Conservation (phyloP, 2,888 invertebrate species). For the Cosmia trapezina region DNA sequence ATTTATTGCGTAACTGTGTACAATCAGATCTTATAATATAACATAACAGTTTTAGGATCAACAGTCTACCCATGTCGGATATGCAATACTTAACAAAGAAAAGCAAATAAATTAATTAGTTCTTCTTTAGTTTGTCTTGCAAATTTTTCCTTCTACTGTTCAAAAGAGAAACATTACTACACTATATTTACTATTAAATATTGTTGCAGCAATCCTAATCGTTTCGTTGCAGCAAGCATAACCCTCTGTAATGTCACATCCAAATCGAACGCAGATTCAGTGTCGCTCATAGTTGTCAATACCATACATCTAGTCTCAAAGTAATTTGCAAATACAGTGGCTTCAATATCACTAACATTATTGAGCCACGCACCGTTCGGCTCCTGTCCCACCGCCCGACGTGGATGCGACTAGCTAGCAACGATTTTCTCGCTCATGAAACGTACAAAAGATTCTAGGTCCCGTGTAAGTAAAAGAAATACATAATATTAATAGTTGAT, state of each 20-base stretch:
- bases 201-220: neutral
- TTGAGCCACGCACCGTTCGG: neutral
- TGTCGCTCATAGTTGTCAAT: slow-evolving; percentile 18
- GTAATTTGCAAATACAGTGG: slow-evolving; percentile 32
- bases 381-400: neutral
- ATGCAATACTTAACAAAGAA: no score
- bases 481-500: no score
- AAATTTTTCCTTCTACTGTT: no score
- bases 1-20: no score
- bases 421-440: neutral
- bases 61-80: no score
- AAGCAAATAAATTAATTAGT: no score
- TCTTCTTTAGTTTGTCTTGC: no score
- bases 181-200: neutral
- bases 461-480: neutral
- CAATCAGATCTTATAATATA: no score
- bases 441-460: neutral
- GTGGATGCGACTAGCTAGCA: neutral
- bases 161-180: neutral
- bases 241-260: neutral
- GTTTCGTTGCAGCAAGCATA: no score
- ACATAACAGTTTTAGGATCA: no score
- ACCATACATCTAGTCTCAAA: slow-evolving; percentile 19
- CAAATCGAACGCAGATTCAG: neutral
- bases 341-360: slow-evolving; percentile 23